phyloP scores from a whole-genome alignment of 1,140 invertebrate genomes.

The Solenopsis fugax region DNA sequence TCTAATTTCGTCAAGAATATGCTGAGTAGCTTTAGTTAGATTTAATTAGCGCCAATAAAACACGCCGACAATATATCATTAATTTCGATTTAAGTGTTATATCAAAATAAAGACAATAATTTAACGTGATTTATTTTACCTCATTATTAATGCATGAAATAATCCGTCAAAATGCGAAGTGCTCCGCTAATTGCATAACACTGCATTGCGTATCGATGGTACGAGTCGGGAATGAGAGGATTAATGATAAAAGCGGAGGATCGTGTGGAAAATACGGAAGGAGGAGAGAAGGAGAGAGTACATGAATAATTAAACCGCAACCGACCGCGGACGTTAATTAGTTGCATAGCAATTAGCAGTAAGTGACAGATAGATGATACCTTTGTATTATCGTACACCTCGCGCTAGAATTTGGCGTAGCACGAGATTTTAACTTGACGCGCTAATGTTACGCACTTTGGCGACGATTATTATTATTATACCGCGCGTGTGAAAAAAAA shows the following conservation, averaged over 20 bases:
- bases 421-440: constrained; percentile 76
- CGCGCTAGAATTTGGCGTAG: constrained; percentile 76
- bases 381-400: constrained; percentile 78
- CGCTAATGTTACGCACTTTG: constrained; percentile 77
- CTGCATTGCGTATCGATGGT: background rate
- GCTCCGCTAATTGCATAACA: constrained; percentile 1
- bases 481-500: constrained; percentile 10
- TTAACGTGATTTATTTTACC: constrained; percentile 1
- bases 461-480: constrained; percentile 69
- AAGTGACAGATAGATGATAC: constrained; percentile 65
- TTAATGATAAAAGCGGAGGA: constrained; percentile 39
- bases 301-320: constrained; percentile 50
- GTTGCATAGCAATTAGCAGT: constrained; percentile 76
- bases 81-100: constrained; percentile 11
- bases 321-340: constrained; percentile 79
- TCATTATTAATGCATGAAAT: constrained; percentile 14
- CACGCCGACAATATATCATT: constrained; percentile 13
- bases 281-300: constrained; percentile 26
- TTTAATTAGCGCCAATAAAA: background rate
- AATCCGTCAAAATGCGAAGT: background rate
- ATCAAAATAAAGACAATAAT: constrained; percentile 23
- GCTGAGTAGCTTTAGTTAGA: background rate
- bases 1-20: constrained; percentile 7
- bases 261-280: constrained; percentile 30
- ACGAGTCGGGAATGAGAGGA: constrained; percentile 31